These are phyloP conservation scores for Lasioglossum vierecki DNA, from an alignment of 2,888 invertebrate genomes.

Conservation along the genomic window DNA sequence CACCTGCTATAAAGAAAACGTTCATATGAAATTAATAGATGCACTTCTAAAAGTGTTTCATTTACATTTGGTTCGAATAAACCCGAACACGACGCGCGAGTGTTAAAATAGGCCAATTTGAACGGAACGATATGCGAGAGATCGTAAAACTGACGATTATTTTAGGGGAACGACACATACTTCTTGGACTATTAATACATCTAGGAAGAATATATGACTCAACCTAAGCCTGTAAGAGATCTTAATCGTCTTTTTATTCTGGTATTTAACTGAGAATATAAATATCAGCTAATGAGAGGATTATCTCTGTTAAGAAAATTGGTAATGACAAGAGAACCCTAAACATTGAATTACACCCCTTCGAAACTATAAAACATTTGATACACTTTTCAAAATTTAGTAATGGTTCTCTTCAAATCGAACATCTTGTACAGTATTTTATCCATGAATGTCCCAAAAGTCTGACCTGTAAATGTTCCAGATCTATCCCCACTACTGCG, in stretches of 20 bases:
- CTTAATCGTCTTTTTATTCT: neutral
- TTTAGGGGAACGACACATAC: conserved; percentile 64
- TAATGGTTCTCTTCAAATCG: no score
- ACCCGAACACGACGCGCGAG: neutral
- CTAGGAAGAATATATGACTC: conserved; percentile 24
- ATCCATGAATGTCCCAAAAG: no score
- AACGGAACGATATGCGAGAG: conserved; percentile 33
- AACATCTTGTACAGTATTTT: no score
- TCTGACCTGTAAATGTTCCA: no score
- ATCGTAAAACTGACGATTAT: conserved; percentile 64
- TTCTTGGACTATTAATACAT: conserved; percentile 69
- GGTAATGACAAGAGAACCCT: no score
- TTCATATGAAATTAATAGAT: neutral
- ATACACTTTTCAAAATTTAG: no score
- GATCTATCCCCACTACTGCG: no score
- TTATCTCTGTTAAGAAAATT: no score
- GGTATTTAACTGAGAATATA: neutral
- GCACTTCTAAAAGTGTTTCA: neutral
- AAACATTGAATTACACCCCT: no score
- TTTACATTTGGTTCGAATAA: neutral
- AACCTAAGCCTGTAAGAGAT: neutral
- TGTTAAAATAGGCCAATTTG: conserved; percentile 44
- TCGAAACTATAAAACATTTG: no score
- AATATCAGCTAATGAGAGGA: no score
- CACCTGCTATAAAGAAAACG: neutral